Base-by-base conservation (phyloP, 2,888 invertebrate genomes). In the Rotaria socialis region DNA sequence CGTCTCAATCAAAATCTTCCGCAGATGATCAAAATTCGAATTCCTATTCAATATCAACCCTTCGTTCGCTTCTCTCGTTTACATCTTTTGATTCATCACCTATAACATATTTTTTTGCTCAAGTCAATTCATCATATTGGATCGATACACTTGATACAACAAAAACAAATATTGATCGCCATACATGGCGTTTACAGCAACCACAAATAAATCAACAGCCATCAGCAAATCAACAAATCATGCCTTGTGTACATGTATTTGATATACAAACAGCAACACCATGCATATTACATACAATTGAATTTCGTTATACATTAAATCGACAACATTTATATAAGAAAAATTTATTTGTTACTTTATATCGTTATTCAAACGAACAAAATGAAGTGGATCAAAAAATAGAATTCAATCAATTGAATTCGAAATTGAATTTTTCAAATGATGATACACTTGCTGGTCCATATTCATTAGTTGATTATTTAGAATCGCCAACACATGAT, bases 221-320 rank as follows among this genome's bases (percentile, higher is more conserved):
- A 80, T 7, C 19, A 80, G 1, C 24, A 2, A 80, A 80, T 47
- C 43, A 43, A 80, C 43, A 22, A 47, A n/a, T 24, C 8, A 43
- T 47, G 10, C 80, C 80, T 7, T 43, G 24, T 2, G 47, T 47
- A n/a, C 80, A 80, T 80, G 47, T 80, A 24, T 80, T 80, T n/a
- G 80, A 80, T 80, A 14, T 80, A 47, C 80, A 80, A 80, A 80
- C 80, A 24, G 47, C 80, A n/a, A 80, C 47, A 47, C 47, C 80
- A 80, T 80, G n/a, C 35, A 47, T 47, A 24, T n/a, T 80, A 24
- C 47, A 47, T 47, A 47, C 47, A 8, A 80, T 80, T 47, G 80
- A 80, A 80, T 80, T 80, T 80, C 80, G 80, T 47, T 80, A 80
- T 80, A 80, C 80, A n/a, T 47, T 80, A 43, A 80, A 80, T 80